Evolutionary conservation across 1,140 invertebrate genomes (phyloP).

Genomic region (Pseudomyrmex gracilis): DNA sequence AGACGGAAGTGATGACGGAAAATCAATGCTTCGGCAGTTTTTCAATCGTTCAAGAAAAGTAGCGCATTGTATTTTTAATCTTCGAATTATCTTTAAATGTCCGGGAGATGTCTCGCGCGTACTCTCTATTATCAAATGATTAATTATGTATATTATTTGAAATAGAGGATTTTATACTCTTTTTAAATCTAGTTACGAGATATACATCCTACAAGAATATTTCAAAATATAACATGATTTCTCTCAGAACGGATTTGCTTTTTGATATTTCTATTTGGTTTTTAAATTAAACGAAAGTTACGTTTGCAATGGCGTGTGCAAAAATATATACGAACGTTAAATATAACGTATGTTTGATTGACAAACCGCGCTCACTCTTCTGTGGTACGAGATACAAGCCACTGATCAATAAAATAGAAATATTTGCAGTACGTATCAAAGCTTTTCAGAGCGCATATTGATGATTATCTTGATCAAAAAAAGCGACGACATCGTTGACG

Average conservation of each 20-base stretch:
- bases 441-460: constrained; percentile 25
- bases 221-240: not conserved
- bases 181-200: constrained; percentile 16
- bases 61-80: not conserved
- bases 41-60: not conserved
- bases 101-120: too few species aligned
- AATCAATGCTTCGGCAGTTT: constrained; percentile 6
- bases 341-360: constrained; percentile 52
- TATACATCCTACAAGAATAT: not conserved
- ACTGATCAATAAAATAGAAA: constrained; percentile 50
- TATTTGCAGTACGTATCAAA: constrained; percentile 51
- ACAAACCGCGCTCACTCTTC: constrained; percentile 7
- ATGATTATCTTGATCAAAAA: constrained; percentile 44
- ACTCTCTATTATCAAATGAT: not conserved
- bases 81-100: not conserved
- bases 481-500: constrained; percentile 24
- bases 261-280: constrained; percentile 12
- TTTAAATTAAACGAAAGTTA: constrained; percentile 16
- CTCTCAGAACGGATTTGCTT: constrained; percentile 1
- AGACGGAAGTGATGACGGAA: not conserved
- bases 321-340: constrained; percentile 31
- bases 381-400: constrained; percentile 19
- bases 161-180: not conserved
- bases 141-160: too few species aligned
- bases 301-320: not conserved